Evolutionary conservation across 1,140 invertebrate species (phyloP).

Genomic region (Parasteatoda tepidariorum): DNA sequence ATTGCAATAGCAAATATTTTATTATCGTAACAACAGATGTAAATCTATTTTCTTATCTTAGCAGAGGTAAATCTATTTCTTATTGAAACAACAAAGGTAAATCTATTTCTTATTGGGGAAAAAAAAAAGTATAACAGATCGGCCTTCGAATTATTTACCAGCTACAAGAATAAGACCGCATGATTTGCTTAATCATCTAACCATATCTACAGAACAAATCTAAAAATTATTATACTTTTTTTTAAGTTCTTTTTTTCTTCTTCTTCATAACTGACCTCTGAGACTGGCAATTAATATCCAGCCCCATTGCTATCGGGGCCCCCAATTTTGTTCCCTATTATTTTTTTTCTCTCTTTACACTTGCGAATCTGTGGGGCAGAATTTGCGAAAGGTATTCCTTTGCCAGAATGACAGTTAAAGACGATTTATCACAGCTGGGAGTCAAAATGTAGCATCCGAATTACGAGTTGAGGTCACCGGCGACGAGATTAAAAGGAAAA

Average conservation of each 20-base stretch:
- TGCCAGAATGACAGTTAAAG: constrained; percentile 2
- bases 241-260: no score
- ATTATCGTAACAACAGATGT: no score
- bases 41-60: no score
- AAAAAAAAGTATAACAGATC: no score
- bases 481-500: background rate
- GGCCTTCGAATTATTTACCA: no score
- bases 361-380: background rate
- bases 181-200: background rate
- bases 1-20: no score
- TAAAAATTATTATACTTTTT: background rate
- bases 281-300: background rate
- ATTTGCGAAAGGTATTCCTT: background rate
- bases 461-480: background rate
- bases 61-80: no score
- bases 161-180: no score
- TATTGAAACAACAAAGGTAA: no score
- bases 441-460: constrained; percentile 8
- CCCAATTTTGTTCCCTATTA: background rate
- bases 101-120: no score
- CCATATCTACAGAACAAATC: background rate
- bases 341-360: background rate
- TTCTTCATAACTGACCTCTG: background rate
- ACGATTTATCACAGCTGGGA: background rate
- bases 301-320: background rate